Evolutionary conservation across 2,113 vertebrate species (phyloP).

Genomic region (Nansenia antarctica): DNA sequence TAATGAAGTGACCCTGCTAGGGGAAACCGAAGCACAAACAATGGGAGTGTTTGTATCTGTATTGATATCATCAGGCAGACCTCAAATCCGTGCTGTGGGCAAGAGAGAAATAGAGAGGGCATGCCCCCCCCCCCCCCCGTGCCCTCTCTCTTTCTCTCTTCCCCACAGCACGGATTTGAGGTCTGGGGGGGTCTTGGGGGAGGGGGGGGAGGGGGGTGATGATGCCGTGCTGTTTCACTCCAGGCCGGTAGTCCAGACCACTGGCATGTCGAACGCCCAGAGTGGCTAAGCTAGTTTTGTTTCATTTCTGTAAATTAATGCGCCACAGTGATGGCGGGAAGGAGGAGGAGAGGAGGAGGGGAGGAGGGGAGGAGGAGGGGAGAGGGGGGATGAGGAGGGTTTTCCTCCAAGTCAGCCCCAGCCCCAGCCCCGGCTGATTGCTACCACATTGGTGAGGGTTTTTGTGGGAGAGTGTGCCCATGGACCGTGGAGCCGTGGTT

Average conservation of each 20-base stretch:
- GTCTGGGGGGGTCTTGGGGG: constrained; percentile 19
- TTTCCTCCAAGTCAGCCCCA: constrained; percentile 40
- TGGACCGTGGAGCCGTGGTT: constrained; percentile 30
- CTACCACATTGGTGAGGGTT: constrained; percentile 70
- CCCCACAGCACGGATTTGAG: constrained; percentile 24
- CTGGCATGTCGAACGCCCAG: constrained; percentile 61
- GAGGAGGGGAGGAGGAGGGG: constrained; percentile 11
- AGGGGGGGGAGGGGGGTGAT: constrained; percentile 21
- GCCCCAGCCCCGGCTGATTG: constrained; percentile 69
- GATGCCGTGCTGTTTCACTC: constrained; percentile 49
- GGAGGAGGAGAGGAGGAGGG: constrained; percentile 26
- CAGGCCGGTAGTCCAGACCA: constrained; percentile 52
- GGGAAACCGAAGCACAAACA: constrained; percentile 18
- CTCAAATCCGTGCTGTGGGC: constrained; percentile 30
- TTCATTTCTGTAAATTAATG: constrained; percentile 57
- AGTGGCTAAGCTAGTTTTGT: constrained; percentile 59
- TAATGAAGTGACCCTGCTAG: constrained; percentile 9
- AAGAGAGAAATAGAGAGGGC: no score
- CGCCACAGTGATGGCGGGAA: constrained; percentile 22
- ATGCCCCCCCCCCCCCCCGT: no score
- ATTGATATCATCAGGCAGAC: constrained; percentile 29
- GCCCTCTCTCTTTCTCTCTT: no score
- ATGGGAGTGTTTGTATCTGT: constrained; percentile 43
- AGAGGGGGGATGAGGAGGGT: neutral
- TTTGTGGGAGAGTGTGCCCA: constrained; percentile 31